These are phyloP conservation scores for Apteryx mantelli DNA, from an alignment of 2,113 vertebrate genomes.

Conservation along the genomic window DNA sequence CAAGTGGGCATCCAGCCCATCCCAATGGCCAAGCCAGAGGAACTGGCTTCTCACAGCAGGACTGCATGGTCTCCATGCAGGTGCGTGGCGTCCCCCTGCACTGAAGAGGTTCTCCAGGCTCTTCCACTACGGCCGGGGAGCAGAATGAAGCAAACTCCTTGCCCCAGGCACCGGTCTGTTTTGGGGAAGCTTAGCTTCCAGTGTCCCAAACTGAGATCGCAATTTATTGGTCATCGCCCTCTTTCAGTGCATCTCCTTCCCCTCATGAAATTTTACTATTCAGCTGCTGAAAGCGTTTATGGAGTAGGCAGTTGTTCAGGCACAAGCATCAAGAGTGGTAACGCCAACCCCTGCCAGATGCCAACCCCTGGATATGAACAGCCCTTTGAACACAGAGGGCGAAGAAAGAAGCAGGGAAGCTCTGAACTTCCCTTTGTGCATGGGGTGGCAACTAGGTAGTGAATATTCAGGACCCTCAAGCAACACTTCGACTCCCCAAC, in stretches of 20 bases:
- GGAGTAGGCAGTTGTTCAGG: neutral
- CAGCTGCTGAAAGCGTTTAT: constrained; percentile 53
- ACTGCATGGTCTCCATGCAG: accelerated
- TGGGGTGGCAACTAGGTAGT: accelerated
- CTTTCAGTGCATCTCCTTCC: constrained; percentile 5
- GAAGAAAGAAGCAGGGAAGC: accelerated
- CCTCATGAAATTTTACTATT: constrained; percentile 61
- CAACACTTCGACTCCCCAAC: neutral
- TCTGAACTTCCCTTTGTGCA: accelerated
- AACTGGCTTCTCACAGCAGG: accelerated
- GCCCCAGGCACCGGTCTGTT: neutral
- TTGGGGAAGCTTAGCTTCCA: neutral
- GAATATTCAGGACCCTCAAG: accelerated
- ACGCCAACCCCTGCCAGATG: neutral
- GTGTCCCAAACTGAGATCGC: neutral
- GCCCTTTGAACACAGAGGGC: accelerated
- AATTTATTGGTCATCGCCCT: neutral
- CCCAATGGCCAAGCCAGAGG: neutral
- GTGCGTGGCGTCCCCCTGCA: accelerated
- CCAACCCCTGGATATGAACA: accelerated
- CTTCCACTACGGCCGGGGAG: neutral
- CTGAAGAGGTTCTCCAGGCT: neutral
- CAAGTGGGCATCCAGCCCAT: neutral
- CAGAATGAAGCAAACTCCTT: neutral
- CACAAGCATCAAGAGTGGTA: neutral